These are phyloP conservation scores for Palythoa caribaeorum DNA, from an alignment of 92 coral and sea anemone species.

Conservation along the genomic window DNA sequence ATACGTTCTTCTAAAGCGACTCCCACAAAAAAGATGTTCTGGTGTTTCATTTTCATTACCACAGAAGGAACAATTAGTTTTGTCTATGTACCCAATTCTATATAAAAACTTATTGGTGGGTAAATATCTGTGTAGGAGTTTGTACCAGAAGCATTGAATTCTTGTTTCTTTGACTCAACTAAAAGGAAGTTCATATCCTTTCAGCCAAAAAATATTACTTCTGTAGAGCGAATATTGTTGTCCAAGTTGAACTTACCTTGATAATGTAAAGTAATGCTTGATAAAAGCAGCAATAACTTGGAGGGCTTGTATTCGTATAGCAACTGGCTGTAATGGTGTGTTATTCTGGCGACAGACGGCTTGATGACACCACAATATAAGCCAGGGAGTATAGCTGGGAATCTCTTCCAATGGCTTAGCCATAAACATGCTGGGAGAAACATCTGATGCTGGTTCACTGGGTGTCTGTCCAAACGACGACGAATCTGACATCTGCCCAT, in stretches of 20 bases:
- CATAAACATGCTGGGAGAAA: slow-evolving; percentile 3
- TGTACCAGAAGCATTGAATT: too few relatives aligned
- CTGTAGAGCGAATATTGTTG: not conserved
- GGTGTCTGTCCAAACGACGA: slow-evolving; percentile 26
- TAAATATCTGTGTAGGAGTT: too few relatives aligned
- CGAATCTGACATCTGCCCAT: not conserved
- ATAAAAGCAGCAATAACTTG: slow-evolving; percentile 91
- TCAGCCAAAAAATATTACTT: too few relatives aligned
- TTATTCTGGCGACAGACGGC: slow-evolving; percentile 54
- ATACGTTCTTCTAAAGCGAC: too few relatives aligned
- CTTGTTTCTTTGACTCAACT: too few relatives aligned
- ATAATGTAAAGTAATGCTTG: slow-evolving; percentile 78
- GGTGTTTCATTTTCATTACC: too few relatives aligned
- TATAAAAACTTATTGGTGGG: too few relatives aligned
- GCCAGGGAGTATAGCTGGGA: slow-evolving; percentile 71
- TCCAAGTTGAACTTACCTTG: slow-evolving; percentile 60
- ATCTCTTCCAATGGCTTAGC: slow-evolving; percentile 17
- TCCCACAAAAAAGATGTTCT: too few relatives aligned
- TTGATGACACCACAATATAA: slow-evolving; percentile 62
- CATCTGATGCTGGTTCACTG: slow-evolving; percentile 1
- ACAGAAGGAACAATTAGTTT: too few relatives aligned
- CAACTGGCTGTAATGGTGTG: slow-evolving; percentile 57
- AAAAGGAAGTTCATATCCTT: too few relatives aligned
- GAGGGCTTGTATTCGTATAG: slow-evolving; percentile 82
- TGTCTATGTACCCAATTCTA: too few relatives aligned